These are phyloP conservation scores for Hydropsyche betteni DNA, from an alignment of 2,888 invertebrate species.

Conservation along the genomic window DNA sequence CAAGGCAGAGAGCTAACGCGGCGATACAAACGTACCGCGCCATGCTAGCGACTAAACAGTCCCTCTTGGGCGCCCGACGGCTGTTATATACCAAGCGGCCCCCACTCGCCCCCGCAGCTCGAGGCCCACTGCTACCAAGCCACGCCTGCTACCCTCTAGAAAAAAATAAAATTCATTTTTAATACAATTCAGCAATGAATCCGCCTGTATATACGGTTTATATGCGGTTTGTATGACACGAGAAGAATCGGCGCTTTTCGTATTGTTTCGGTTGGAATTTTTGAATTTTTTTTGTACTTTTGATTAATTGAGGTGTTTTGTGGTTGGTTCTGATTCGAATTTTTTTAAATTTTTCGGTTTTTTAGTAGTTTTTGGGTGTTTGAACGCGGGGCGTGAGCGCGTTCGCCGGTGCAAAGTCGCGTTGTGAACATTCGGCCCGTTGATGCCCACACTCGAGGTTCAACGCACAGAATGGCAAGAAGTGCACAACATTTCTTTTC, in stretches of 20 bases:
- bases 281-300: not conserved
- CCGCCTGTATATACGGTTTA: no score
- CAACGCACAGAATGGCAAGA: constrained; percentile 14
- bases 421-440: constrained; percentile 1
- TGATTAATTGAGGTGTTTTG: not conserved
- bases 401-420: constrained; percentile 9
- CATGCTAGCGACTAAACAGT: constrained; percentile 70
- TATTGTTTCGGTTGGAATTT: not conserved
- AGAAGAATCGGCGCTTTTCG: not conserved
- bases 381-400: constrained; percentile 2
- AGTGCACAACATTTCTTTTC: constrained; percentile 24
- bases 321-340: not conserved
- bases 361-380: not conserved
- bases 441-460: not conserved
- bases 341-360: not conserved
- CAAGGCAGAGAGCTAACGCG: constrained; percentile 66
- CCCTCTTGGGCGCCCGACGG: constrained; percentile 65
- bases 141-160: constrained; percentile 54
- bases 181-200: not conserved
- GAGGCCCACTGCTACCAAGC: constrained; percentile 63
- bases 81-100: constrained; percentile 68
- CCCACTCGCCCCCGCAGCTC: constrained; percentile 66
- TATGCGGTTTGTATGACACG: no score
- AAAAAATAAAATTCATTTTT: not conserved
- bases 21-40: constrained; percentile 69